Percentiles rank a stretch among this genome's conserved stretches.
Evolutionary conservation across 2,797 vertebrate species (phyloP).

Genomic region (Periophthalmus magnuspinnatus): DNA sequence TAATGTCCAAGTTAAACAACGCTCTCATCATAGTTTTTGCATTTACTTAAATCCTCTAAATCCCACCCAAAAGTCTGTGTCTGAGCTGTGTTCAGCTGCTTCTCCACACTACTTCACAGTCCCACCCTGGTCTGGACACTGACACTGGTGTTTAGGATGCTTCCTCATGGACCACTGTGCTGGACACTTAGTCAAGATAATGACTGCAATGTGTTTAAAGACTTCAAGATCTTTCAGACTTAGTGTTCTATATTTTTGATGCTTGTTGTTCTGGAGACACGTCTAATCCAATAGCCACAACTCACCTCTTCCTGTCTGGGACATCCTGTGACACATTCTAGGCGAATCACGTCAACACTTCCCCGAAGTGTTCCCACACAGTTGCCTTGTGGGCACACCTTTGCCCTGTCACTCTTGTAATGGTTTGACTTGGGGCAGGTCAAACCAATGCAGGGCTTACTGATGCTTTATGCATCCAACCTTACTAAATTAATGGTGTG

Average conservation of each 20-base stretch:
- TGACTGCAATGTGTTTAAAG: constrained; percentile 56
- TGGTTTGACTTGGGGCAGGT: constrained; percentile 11
- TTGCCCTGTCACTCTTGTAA: constrained; percentile 14
- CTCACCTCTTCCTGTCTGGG: constrained; percentile 76
- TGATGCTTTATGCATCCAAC: constrained; percentile 40
- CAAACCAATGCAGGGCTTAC: constrained; percentile 20
- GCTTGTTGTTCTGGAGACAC: constrained; percentile 74
- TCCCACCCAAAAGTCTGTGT: constrained; percentile 5
- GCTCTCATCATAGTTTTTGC: neutral
- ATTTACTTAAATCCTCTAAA: constrained; percentile 8
- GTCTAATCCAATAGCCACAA: constrained; percentile 74
- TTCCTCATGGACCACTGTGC: constrained; percentile 17
- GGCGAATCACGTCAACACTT: constrained; percentile 64
- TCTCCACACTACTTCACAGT: constrained; percentile 10
- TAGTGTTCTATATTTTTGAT: constrained; percentile 74
- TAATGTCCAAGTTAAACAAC: neutral
- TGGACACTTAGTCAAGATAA: constrained; percentile 52
- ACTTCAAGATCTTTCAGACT: constrained; percentile 66
- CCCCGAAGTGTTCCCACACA: constrained; percentile 65
- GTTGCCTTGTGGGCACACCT: constrained; percentile 45
- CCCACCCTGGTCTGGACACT: constrained; percentile 9
- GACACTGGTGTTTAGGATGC: constrained; percentile 1
- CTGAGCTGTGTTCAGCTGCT: neutral
- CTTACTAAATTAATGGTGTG: constrained; percentile 53
- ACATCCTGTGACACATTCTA: constrained; percentile 65